Percentiles rank a stretch among this genome's conserved stretches.
Evolutionary conservation across 1,140 invertebrate genomes (phyloP).

Genomic region (Pseudomyrmex flavicornis): DNA sequence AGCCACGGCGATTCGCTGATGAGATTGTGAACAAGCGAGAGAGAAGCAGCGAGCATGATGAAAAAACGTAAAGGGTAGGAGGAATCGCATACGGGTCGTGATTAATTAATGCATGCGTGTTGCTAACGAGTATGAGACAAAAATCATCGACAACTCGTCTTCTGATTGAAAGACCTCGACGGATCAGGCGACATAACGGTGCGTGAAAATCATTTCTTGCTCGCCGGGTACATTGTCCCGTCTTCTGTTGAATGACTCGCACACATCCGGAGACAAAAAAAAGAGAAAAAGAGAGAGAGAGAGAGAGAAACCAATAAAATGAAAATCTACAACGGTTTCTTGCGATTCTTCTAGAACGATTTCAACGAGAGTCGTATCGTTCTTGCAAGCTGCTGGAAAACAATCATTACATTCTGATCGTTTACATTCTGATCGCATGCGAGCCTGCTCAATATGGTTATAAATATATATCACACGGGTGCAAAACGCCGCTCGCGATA

Average conservation of each 20-base stretch:
- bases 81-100: constrained; percentile 28
- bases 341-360: constrained; percentile 43
- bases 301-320: constrained; percentile 1
- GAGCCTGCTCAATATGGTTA: constrained; percentile 34
- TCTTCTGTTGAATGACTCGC: constrained; percentile 68
- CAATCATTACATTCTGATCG: constrained; percentile 42
- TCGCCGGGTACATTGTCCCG: constrained; percentile 57
- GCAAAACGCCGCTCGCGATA: constrained; percentile 6
- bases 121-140: constrained; percentile 68
- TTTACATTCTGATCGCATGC: constrained; percentile 47
- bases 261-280: constrained; percentile 9
- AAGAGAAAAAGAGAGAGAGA: constrained; percentile 4
- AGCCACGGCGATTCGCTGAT: constrained; percentile 60
- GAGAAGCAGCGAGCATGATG: constrained; percentile 1
- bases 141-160: constrained; percentile 68
- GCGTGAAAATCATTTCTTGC: constrained; percentile 71
- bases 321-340: constrained; percentile 45
- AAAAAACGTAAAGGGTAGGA: constrained; percentile 1
- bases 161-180: constrained; percentile 57
- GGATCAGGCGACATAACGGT: constrained; percentile 38
- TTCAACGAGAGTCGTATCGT: background rate
- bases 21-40: constrained; percentile 59
- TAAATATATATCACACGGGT: constrained; percentile 19
- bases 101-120: constrained; percentile 75
- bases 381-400: constrained; percentile 21